Base-by-base conservation (phyloP, 1,140 invertebrate genomes). In the Drusus annulatus region DNA sequence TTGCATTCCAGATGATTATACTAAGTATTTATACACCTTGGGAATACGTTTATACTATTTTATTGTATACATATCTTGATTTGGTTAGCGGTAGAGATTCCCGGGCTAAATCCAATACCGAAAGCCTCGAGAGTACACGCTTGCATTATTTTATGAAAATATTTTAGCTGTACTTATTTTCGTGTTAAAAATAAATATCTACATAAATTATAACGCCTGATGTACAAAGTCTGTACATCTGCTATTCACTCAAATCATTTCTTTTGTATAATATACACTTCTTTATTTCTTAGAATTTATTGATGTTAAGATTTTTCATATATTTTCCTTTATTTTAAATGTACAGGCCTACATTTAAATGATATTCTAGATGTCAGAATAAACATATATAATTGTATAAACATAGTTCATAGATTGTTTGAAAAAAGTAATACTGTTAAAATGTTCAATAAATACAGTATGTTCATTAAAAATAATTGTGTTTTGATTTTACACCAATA, bases 1-100 rank as follows among this genome's bases (percentile, higher is more conserved):
- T 83, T 81, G 82, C 82, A 83, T 83, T 83, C 82, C 82, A 83
- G 75, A 81, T 80, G 75, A 81, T 80, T 79, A 76, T 75, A 54
- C 74, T 81, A 81, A 69, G 76, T 74, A 81, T 79, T 63, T 63
- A 63, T 79, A 74, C 31, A 52, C 51, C 69, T 62, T 45, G 50
- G 56, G 17, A 60, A 28, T 19, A 69, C 50, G 8, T 73, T 60
- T 74, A 74, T 73, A 54, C 23, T 79, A 73, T 73, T 73, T 52
- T 73, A 58, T 74, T 68, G 31, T 78, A 78, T 36, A 60, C 31
- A 52, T 69, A 60, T 78, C 17, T 71, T 69, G 45, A 50, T 63
- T 62, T 63, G 52, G 21, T 75, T 36, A 58, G 52, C 23, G 2
- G 23, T 75, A 31, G 52, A 21, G 19, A 58, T 60, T 75, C 28